Evolutionary conservation across 2,113 vertebrate genomes (phyloP).

Genomic region (Zootoca vivipara): DNA sequence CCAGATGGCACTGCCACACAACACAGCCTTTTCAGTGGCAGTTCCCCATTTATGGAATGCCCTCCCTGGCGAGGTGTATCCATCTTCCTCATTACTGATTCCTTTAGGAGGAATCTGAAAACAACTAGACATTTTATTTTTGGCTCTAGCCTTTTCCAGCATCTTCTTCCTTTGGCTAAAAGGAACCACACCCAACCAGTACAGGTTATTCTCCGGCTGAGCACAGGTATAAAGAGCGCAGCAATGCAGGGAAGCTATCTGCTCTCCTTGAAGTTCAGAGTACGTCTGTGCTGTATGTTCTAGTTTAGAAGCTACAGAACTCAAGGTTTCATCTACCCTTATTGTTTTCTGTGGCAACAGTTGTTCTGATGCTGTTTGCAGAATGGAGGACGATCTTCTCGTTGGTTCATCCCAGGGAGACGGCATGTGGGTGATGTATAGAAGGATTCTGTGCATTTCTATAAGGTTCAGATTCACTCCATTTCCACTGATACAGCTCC

Average conservation of each 20-base stretch:
- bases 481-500: slow-evolving; percentile 98
- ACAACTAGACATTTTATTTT: slow-evolving; percentile 94
- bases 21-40: no score
- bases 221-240: slow-evolving; percentile 98
- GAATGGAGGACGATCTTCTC: slow-evolving; percentile 97
- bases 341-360: slow-evolving; percentile 95
- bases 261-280: slow-evolving; percentile 94
- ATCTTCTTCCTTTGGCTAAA: slow-evolving; percentile 99
- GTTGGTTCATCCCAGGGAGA: slow-evolving; percentile 91
- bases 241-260: slow-evolving; percentile 95
- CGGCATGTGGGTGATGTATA: slow-evolving; percentile 93
- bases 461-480: slow-evolving; percentile 96
- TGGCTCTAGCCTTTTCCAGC: slow-evolving; percentile 98
- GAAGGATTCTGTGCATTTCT: slow-evolving; percentile 97
- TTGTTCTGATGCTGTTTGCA: slow-evolving; percentile 97
- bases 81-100: no score
- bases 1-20: no score
- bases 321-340: slow-evolving; percentile 85
- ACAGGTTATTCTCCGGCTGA: slow-evolving; percentile 94
- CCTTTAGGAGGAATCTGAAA: no score
- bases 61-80: no score
- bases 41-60: no score
- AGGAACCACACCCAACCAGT: slow-evolving; percentile 99
- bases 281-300: slow-evolving; percentile 95
- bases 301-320: slow-evolving; percentile 93